Evolutionary conservation across 2,888 invertebrate genomes (phyloP), one percentile per base, ranked within the genome.

Genomic region (Melieria crassipennis): DNA sequence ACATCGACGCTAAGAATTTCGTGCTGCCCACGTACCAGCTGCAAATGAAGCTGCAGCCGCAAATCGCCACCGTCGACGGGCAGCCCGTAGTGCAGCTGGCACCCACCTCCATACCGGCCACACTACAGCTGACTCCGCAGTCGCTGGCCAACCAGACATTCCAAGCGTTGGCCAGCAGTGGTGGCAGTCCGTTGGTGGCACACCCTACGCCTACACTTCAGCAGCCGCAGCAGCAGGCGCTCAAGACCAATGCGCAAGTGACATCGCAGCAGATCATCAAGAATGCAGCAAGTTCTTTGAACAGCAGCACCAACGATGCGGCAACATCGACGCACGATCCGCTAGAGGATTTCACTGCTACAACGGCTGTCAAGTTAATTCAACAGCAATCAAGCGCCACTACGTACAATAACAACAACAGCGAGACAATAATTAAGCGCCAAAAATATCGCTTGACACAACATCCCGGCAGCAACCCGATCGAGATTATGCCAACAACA

Each of bases 1-100:
- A 87, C 58, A 86, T 87, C 69, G 87, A 87, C 76, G 83, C 86
- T 5, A 87, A 87, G 73, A 87, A 87, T 75, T 80, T 87, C 47
- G 79, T 87, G 10, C 74, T 87, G 56, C 87, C 87, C 30, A 86
- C 87, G 63, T 87, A 87, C 78, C 86, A 86, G 71, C 79, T 87
- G 69, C 87, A 87, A 79, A 87, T 87, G 87, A 87, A 87, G 82
- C 77, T 87, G 6, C 86, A 86, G 75, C 86, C 86, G 5, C 87
- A 87, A 78, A 78, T 87, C 72, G 82, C 86, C 43, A 87, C 86
- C 1, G 85, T 86, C 1, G 87, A 87, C 74, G 87, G 87, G 2
- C 87, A 87, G 75, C 86, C 85, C 55, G 84, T 87, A n/a, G 83
- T 87, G 79, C 87, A 87, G 69, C 69, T 87, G 60, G 83, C 86